These are phyloP conservation scores for Ganaspis brasiliensis DNA, from an alignment of 2,888 invertebrate species.

Conservation along the genomic window DNA sequence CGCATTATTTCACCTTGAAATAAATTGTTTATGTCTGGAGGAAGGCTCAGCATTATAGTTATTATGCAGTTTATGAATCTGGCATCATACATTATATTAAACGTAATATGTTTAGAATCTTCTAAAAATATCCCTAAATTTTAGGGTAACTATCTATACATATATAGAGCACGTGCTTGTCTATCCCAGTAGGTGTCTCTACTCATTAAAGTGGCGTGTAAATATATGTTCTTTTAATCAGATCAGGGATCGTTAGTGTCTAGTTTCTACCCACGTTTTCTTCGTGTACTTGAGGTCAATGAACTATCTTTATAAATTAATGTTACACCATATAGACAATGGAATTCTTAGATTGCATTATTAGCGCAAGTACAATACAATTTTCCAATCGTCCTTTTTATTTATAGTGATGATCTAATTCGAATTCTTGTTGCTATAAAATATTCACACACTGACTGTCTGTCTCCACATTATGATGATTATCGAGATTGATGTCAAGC, in stretches of 20 bases:
- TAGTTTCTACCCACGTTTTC: constrained; percentile 36
- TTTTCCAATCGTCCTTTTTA: background rate
- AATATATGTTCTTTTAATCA: constrained; percentile 31
- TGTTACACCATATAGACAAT: background rate
- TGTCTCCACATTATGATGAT: too few species aligned
- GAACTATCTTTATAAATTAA: constrained; percentile 30
- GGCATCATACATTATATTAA: too few species aligned
- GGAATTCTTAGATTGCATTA: background rate
- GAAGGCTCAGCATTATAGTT: too few species aligned
- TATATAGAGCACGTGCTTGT: constrained; percentile 6
- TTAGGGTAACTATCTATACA: background rate
- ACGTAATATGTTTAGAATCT: too few species aligned
- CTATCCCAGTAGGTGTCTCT: constrained; percentile 13
- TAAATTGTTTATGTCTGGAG: too few species aligned
- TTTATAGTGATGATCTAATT: background rate
- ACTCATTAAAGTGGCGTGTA: constrained; percentile 19
- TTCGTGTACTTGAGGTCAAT: constrained; percentile 9
- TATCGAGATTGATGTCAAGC: too few species aligned
- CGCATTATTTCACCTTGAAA: too few species aligned
- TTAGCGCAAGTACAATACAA: background rate
- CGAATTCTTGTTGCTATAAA: too few species aligned
- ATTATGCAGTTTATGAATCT: too few species aligned
- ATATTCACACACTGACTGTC: too few species aligned
- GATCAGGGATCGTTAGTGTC: constrained; percentile 31
- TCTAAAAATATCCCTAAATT: background rate